Evolutionary conservation across 2,797 vertebrate genomes (phyloP).

Genomic region (Thalassophryne amazonica): DNA sequence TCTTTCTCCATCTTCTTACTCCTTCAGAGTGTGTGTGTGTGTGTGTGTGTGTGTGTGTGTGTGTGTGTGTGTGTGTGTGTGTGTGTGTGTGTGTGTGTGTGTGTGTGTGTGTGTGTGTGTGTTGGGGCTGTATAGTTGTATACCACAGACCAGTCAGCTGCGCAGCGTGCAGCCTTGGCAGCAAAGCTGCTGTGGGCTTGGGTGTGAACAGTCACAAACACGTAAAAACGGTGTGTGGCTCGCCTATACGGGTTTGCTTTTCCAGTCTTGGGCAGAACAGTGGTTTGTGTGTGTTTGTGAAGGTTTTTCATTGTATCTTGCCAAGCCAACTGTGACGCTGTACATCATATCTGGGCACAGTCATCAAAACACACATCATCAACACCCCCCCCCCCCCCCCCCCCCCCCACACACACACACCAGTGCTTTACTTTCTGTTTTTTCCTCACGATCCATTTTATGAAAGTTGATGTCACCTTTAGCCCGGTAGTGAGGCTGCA

Average conservation of each 20-base stretch:
- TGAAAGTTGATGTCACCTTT: too few relatives aligned
- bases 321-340: conserved; percentile 46
- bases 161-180: conserved; percentile 56
- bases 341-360: conserved; percentile 32
- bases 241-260: conserved; percentile 36
- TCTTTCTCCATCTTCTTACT: conserved; percentile 9
- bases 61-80: conserved; percentile 7
- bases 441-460: too few relatives aligned
- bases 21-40: neutral
- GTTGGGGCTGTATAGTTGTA: conserved; percentile 24
- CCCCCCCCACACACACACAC: too few relatives aligned
- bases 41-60: conserved; percentile 6
- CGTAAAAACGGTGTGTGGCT: conserved; percentile 23
- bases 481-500: too few relatives aligned
- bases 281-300: conserved; percentile 60
- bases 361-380: conserved; percentile 24
- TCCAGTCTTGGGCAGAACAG: conserved; percentile 38
- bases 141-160: conserved; percentile 55
- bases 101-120: conserved; percentile 19
- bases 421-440: too few relatives aligned
- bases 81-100: conserved; percentile 5
- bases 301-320: conserved; percentile 40
- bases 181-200: conserved; percentile 44
- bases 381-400: neutral
- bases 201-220: conserved; percentile 36